Base-by-base conservation (phyloP, 2,797 vertebrate genomes). In the Spatula versicolor region DNA sequence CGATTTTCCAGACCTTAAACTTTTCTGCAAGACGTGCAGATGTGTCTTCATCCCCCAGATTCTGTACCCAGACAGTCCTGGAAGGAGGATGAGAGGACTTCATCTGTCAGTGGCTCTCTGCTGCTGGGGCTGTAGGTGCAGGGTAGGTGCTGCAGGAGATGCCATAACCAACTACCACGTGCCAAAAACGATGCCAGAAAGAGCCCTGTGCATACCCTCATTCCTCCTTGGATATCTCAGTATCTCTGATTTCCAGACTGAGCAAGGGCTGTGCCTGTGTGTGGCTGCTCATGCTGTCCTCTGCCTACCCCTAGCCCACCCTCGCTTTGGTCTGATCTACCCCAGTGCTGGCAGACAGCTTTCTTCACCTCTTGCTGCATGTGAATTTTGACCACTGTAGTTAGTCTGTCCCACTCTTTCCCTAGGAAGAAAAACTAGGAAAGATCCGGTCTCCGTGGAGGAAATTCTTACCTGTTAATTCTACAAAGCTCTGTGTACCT, bases 51-150 rank as follows among this genome's bases (percentile, higher is more conserved):
- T 25, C 13, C 19, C 39, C 15, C 39, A 56, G n/a, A 25, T 39
- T 82, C 79, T 7, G 4, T 18, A 67, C 17, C 3, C 21, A 62
- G 4, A 0, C 1, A 76, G 52, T 37, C 11, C 28, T 60, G 1
- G 0, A 20, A 83, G n/a, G 8, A 82, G 30, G 11, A 76, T 16
- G n/a, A 52, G 25, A 74, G 37, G 19, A 62, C 23, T 66, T 19
- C 37, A 31, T 21, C 50, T 67, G 3, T 30, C 35, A 84, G n/a
- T 30, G 26, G 18, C 10, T 33, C 22, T 60, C 37, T 77, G 45
- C 68, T 85, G 43, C 7, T 82, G 37, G 21, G 63, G 31, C 68
- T 87, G 22, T 37, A 59, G 41, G n/a, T n/a, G 39, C 46, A 71
- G 58, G 14, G 1, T 14, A 74, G 45, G 8, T 6, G 78, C 63